Conservation (phyloP, 2,113 vertebrate species). For the Leptocoma aspasia region DNA sequence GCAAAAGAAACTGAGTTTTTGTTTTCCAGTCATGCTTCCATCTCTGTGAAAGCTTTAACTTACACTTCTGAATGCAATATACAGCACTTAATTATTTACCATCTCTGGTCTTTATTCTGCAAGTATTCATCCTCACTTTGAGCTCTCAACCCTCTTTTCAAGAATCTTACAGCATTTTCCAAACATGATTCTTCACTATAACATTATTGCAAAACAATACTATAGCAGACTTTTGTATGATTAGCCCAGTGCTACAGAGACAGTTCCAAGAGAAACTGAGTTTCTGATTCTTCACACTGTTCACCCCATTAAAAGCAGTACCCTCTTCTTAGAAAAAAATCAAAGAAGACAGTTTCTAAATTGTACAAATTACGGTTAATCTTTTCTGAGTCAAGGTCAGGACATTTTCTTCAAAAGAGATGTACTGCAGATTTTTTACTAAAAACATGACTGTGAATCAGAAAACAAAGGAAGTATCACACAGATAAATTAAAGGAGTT, state of each 20-base stretch:
- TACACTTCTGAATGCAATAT: not conserved
- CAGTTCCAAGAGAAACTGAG: not conserved
- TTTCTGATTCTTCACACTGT: not conserved
- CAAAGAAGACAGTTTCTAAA: not conserved
- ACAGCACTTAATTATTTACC: not conserved
- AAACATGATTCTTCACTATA: not conserved
- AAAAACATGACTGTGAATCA: not conserved
- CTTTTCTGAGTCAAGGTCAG: not conserved
- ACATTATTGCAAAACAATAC: not conserved
- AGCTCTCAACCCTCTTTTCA: not conserved
- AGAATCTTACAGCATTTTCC: not conserved
- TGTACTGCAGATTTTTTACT: not conserved
- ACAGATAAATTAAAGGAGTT: not conserved
- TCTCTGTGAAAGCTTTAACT: not conserved
- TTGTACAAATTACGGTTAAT: not conserved
- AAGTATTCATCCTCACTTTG: not conserved
- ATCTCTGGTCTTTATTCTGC: not conserved
- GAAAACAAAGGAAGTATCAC: not conserved
- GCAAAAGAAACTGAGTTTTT: not conserved
- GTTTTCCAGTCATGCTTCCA: not conserved
- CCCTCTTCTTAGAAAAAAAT: not conserved
- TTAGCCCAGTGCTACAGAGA: not conserved
- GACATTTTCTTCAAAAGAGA: not conserved
- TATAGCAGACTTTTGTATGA: not conserved
- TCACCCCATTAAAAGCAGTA: not conserved